Evolutionary conservation across 2,888 invertebrate species (phyloP), one percentile per base, ranked within the genome.

Genomic region (Sceliomorpha sp.): DNA sequence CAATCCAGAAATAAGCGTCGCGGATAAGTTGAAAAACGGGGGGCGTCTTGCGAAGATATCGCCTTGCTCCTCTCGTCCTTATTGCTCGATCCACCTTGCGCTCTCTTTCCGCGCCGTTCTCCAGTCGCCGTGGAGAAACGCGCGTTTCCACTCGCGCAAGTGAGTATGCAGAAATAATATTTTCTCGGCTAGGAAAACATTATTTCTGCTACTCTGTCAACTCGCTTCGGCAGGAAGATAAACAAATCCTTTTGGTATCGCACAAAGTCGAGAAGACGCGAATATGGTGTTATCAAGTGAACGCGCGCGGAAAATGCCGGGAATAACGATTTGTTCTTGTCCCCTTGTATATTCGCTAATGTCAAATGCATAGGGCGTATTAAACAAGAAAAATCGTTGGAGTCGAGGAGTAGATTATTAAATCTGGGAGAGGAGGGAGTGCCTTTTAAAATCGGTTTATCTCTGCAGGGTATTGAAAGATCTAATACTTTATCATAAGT

Each of bases 1-100:
- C 63, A 14, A 51, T 24, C 40, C 62, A 51, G 60, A 66, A 75
- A 75, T 70, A 74, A 74, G 67, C 70, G 39, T 60, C 67, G 37
- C 39, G 72, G 64, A 72, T 74, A 67, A 72, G 72, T 67, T 74
- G 71, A 15, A 26, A 36, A 50, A 50, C 48, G 37, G 17, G 37
- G 17, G 7, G 27, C 8, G 29, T 39, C 39, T 27, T 56, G 9
- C 40, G 29, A 55, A 68, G 58, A 64, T 70, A 70, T 72, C 53
- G 20, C 29, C 36, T 59, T 29, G 24, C 31, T 15, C n/a, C n/a
- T n/a, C n/a, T 10, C 7, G 15, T 39, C 20, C 31, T 27, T 51
- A 31, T 39, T 31, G 10, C 37, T 39, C n/a, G n/a, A n/a, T n/a
- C 13, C 27, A 13, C 20, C 14, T 39, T 39, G 10, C 31, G 15